A percentile compares a stretch with the other conserved stretches of the same genome.
These are phyloP conservation scores for Vultur gryphus DNA, from an alignment of 2,797 vertebrate species.

Conservation along the genomic window DNA sequence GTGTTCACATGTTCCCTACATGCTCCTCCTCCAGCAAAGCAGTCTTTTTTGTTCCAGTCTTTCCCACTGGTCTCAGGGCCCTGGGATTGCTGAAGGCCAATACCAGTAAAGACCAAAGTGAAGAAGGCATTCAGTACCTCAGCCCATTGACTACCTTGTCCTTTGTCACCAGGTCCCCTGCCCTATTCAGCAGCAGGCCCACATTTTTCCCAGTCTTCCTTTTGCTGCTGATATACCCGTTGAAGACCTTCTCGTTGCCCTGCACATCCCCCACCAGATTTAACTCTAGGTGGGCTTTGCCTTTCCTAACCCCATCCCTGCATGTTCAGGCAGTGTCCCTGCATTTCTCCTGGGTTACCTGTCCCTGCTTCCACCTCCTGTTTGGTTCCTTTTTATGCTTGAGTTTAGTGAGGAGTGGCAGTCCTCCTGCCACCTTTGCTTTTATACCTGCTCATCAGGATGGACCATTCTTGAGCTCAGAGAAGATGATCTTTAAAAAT, in stretches of 20 bases:
- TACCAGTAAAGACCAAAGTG: not conserved
- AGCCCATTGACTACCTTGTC: not conserved
- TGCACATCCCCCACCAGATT: not conserved
- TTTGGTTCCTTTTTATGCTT: not conserved
- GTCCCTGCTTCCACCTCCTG: not conserved
- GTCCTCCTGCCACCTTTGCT: not conserved
- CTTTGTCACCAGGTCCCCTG: not conserved
- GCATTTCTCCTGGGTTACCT: not conserved
- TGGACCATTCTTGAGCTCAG: not conserved
- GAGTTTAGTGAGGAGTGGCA: not conserved
- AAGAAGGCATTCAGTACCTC: not conserved
- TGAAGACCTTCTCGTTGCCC: not conserved
- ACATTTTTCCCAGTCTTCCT: not conserved
- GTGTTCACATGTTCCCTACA: not conserved
- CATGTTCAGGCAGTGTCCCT: not conserved
- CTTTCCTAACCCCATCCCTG: not conserved
- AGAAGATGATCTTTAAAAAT: not conserved
- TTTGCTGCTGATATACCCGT: not conserved
- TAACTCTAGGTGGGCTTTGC: not conserved
- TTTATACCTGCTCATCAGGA: not conserved
- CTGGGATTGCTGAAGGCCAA: not conserved
- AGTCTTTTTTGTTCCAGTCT: not conserved
- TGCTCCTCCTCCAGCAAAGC: not conserved
- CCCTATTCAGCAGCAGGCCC: not conserved
- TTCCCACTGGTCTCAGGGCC: not conserved